These are phyloP conservation scores for Meandrusa payeni DNA, from an alignment of 2,888 invertebrate species.

Conservation along the genomic window DNA sequence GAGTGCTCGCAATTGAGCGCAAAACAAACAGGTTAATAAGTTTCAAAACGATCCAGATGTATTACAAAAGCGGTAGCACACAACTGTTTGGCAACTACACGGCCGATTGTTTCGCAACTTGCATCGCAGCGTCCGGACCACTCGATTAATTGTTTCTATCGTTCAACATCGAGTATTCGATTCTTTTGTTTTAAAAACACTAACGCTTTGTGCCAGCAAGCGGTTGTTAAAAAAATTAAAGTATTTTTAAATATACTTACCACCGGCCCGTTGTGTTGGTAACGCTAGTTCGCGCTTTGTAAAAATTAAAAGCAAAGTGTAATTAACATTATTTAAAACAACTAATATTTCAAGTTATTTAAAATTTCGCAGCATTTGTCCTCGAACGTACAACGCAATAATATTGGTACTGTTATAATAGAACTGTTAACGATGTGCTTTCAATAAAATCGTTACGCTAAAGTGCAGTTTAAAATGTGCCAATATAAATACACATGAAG, in stretches of 20 bases:
- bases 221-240: slow-evolving; percentile 23
- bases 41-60: slow-evolving; percentile 80
- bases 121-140: slow-evolving; percentile 76
- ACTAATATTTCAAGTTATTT: slow-evolving; percentile 46
- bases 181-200: slow-evolving; percentile 61
- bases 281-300: slow-evolving; percentile 32
- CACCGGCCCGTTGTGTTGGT: slow-evolving; percentile 29
- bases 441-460: slow-evolving; percentile 23
- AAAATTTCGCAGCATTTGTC: slow-evolving; percentile 49
- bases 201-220: slow-evolving; percentile 42
- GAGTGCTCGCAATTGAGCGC: slow-evolving; percentile 57
- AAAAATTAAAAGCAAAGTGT: slow-evolving; percentile 33
- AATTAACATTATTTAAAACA: slow-evolving; percentile 35
- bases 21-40: slow-evolving; percentile 76
- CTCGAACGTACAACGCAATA: slow-evolving; percentile 58
- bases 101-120: slow-evolving; percentile 68
- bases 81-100: slow-evolving; percentile 71
- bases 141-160: slow-evolving; percentile 75
- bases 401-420: slow-evolving; percentile 39
- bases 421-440: slow-evolving; percentile 31
- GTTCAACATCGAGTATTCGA: slow-evolving; percentile 57
- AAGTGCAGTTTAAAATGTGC: slow-evolving; percentile 22
- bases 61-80: slow-evolving; percentile 77
- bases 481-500: slow-evolving; percentile 15
- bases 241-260: slow-evolving; percentile 25